Conservation (phyloP, 2,888 invertebrate species). For the Hemicrepidius hirtus region DNA sequence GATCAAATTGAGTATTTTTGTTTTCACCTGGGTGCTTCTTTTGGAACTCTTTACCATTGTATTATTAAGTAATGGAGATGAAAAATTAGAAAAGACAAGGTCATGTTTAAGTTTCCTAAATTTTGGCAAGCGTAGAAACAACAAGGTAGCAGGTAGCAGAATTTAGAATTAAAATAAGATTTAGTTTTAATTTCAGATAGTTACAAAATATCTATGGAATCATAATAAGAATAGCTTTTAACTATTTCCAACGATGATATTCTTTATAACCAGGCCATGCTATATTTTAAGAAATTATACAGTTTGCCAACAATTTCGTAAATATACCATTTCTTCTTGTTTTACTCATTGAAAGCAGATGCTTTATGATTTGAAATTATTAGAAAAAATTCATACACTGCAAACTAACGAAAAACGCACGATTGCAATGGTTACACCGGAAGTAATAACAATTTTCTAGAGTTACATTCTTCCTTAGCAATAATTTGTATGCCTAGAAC, state of each 20-base stretch:
- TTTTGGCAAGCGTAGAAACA: conserved; percentile 1
- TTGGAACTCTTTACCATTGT: background rate
- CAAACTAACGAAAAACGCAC: no score
- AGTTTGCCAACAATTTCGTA: conserved; percentile 47
- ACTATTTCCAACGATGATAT: conserved; percentile 48
- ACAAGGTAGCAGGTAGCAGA: background rate
- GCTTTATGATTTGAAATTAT: background rate
- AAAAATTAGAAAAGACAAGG: no score
- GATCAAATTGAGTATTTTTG: conserved; percentile 24
- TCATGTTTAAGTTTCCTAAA: background rate
- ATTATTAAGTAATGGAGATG: no score
- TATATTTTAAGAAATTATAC: conserved; percentile 47
- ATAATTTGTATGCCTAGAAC: no score
- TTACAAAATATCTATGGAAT: background rate
- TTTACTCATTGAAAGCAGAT: conserved; percentile 26
- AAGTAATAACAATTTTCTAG: no score
- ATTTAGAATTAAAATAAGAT: background rate
- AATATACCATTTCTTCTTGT: conserved; percentile 36
- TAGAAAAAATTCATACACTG: no score
- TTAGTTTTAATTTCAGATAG: background rate
- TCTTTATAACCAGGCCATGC: conserved; percentile 41
- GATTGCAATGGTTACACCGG: no score
- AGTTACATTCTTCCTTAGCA: no score
- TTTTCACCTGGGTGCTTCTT: conserved; percentile 9
- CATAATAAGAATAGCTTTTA: conserved; percentile 33